Conservation (phyloP, 2,888 invertebrate species). For the Altica lythri region DNA sequence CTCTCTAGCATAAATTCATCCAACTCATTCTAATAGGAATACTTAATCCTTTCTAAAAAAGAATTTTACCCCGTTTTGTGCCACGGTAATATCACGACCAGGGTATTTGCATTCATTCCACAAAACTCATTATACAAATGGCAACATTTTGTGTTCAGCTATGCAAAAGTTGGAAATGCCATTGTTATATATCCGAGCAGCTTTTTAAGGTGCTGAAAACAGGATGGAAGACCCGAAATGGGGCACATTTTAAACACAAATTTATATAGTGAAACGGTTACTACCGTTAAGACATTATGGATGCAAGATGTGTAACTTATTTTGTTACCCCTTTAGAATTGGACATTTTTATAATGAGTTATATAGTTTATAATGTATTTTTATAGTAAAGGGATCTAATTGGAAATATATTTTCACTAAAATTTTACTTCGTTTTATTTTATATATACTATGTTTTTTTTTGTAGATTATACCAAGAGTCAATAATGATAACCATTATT, state of each 20-base stretch:
- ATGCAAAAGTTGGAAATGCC: constrained; percentile 36
- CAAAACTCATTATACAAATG: constrained; percentile 39
- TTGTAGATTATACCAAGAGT: too few species aligned
- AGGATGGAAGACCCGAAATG: constrained; percentile 27
- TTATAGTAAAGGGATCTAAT: too few species aligned
- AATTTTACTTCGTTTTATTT: too few species aligned
- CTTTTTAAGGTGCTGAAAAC: constrained; percentile 30
- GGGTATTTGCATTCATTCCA: constrained; percentile 37
- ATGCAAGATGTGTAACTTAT: constrained; percentile 28
- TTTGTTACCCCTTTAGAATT: constrained; percentile 14
- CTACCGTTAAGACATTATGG: constrained; percentile 31
- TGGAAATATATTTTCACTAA: too few species aligned
- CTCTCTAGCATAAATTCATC: not conserved
- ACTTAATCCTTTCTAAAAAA: constrained; percentile 15
- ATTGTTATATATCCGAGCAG: constrained; percentile 33
- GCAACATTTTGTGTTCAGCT: constrained; percentile 36
- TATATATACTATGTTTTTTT: too few species aligned
- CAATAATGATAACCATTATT: too few species aligned
- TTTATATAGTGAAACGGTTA: constrained; percentile 32
- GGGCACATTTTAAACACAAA: constrained; percentile 35
- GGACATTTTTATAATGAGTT: constrained; percentile 1
- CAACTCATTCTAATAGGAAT: constrained; percentile 5
- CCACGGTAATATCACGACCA: constrained; percentile 23
- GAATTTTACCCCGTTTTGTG: too few species aligned
- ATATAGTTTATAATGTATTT: too few species aligned